Evolutionary conservation across 2,888 invertebrate genomes (phyloP).

Genomic region (Euphydryas editha): DNA sequence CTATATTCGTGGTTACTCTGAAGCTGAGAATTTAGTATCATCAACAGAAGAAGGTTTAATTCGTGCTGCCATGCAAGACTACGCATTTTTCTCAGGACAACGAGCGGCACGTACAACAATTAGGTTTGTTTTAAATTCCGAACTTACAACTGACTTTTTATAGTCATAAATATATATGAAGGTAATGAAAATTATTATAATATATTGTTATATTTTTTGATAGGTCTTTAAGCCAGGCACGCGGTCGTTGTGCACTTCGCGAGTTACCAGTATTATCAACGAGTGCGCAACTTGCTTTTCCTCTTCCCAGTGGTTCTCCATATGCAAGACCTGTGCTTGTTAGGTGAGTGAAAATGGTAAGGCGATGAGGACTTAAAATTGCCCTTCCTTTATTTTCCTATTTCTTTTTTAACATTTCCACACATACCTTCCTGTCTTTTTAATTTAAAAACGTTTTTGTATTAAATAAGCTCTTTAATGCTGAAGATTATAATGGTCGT

Average conservation of each 20-base stretch:
- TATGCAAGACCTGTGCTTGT: slow-evolving; percentile 83
- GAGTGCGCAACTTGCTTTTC: slow-evolving; percentile 82
- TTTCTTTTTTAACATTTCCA: neutral
- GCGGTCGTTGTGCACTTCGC: slow-evolving; percentile 80
- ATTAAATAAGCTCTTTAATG: too few relatives aligned
- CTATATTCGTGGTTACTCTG: slow-evolving; percentile 79
- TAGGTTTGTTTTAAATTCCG: slow-evolving; percentile 41
- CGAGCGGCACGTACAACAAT: slow-evolving; percentile 82
- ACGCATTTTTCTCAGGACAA: slow-evolving; percentile 86
- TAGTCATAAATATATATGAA: neutral
- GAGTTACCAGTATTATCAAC: slow-evolving; percentile 84
- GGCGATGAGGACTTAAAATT: neutral
- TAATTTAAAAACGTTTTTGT: too few relatives aligned
- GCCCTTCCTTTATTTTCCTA: neutral
- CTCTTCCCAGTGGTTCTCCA: slow-evolving; percentile 81
- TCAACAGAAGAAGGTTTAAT: slow-evolving; percentile 81
- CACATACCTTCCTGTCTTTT: too few relatives aligned
- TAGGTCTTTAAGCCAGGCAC: slow-evolving; percentile 71
- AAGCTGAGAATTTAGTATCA: slow-evolving; percentile 76
- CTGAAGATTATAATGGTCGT: too few relatives aligned
- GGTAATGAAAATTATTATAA: neutral
- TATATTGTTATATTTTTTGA: neutral
- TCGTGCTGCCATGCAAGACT: slow-evolving; percentile 81
- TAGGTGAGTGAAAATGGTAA: slow-evolving; percentile 59
- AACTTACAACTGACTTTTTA: too few relatives aligned